Evolutionary conservation across 2,113 vertebrate species (phyloP).

Genomic region (Gambusia affinis): DNA sequence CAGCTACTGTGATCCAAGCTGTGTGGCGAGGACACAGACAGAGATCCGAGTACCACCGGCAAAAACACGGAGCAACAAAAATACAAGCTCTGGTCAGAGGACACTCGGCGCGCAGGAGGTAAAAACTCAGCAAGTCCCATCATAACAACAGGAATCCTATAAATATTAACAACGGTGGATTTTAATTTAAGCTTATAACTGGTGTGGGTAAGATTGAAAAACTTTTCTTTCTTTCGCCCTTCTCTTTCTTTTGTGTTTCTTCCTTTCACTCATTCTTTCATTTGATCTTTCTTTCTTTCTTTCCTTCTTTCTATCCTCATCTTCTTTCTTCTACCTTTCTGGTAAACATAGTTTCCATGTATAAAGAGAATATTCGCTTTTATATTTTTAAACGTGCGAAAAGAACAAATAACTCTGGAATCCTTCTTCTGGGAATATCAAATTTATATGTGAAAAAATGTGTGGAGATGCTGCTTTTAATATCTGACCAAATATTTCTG

Average conservation of each 20-base stretch:
- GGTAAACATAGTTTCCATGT: too few species aligned
- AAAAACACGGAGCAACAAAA: constrained; percentile 70
- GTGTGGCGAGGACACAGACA: constrained; percentile 84
- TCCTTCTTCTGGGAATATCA: background rate
- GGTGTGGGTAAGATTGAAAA: too few species aligned
- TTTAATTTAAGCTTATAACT: too few species aligned
- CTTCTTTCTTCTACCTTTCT: too few species aligned
- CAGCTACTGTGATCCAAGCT: constrained; percentile 84
- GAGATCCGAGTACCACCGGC: constrained; percentile 66
- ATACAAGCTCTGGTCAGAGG: constrained; percentile 90
- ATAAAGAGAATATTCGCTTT: too few species aligned
- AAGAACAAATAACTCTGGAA: background rate
- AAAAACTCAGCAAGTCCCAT: background rate
- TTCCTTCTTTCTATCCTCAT: too few species aligned
- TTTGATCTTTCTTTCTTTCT: too few species aligned
- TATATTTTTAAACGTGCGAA: too few species aligned
- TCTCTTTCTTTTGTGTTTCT: too few species aligned
- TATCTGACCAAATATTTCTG: background rate
- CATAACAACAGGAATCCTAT: background rate
- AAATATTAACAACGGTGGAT: too few species aligned
- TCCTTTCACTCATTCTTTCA: too few species aligned
- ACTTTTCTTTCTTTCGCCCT: too few species aligned
- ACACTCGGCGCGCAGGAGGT: constrained; percentile 88
- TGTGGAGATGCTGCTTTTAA: background rate
- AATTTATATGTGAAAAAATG: background rate